These are phyloP conservation scores for Andrena trimmerana DNA, from an alignment of 2,888 invertebrate species.

Conservation along the genomic window DNA sequence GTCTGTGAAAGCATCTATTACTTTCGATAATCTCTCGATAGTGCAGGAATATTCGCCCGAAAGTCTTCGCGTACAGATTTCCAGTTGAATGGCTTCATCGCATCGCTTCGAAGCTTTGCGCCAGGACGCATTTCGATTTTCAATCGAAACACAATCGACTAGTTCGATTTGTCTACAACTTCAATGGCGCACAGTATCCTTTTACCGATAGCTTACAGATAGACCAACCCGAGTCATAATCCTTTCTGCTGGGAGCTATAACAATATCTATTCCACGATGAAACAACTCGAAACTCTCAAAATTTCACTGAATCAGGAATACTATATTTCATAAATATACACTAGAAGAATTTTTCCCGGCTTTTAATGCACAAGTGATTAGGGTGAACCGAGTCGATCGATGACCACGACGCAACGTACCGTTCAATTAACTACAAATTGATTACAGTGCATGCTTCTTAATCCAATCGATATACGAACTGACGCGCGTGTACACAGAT, in stretches of 20 bases:
- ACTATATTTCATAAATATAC: neutral
- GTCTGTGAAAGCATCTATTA: neutral
- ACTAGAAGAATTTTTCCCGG: neutral
- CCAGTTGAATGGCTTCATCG: neutral
- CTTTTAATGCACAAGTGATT: neutral
- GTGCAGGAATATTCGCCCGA: neutral
- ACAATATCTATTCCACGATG: neutral
- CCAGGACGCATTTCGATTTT: slow-evolving; percentile 19
- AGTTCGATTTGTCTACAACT: slow-evolving; percentile 28
- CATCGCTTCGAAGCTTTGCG: neutral
- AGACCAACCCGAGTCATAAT: neutral
- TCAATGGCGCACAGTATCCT: slow-evolving; percentile 1
- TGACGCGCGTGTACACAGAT: slow-evolving; percentile 74
- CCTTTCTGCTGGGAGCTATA: neutral
- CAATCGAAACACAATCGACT: slow-evolving; percentile 23
- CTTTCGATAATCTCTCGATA: slow-evolving; percentile 1
- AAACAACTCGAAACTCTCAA: too few species aligned
- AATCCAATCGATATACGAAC: slow-evolving; percentile 74
- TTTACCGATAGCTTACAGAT: neutral
- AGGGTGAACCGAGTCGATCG: neutral
- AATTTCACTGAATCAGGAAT: too few species aligned
- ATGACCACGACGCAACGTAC: neutral
- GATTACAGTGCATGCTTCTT: slow-evolving; percentile 55
- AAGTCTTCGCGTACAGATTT: slow-evolving; percentile 19
- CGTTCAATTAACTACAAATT: neutral